Evolutionary conservation across 2,113 vertebrate genomes (phyloP).

Genomic region (Brachionichthys hirsutus): DNA sequence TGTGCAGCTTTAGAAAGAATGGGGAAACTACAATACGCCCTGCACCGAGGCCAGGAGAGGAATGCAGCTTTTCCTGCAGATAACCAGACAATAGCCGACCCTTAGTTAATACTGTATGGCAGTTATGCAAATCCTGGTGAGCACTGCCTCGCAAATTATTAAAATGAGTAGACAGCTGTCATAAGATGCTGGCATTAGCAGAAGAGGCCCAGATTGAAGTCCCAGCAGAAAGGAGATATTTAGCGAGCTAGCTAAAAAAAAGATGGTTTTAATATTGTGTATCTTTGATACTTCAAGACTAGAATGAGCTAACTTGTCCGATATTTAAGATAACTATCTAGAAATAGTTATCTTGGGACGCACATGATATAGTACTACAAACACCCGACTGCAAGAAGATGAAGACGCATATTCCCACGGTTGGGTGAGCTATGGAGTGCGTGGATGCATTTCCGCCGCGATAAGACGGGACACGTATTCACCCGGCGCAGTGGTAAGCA

Average conservation of each 20-base stretch:
- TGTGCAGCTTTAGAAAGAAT: conserved; percentile 31
- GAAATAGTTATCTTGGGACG: no score
- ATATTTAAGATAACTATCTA: no score
- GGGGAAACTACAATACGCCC: conserved; percentile 24
- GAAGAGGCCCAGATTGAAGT: no score
- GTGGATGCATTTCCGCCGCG: conserved; percentile 36
- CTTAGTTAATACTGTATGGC: background rate
- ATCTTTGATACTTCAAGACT: no score
- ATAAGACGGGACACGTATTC: conserved; percentile 30
- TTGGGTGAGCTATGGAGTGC: conserved; percentile 39
- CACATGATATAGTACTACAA: no score
- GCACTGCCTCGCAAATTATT: background rate
- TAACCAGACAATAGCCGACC: background rate
- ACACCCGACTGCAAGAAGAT: no score
- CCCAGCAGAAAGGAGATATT: no score
- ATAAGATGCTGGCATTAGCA: background rate
- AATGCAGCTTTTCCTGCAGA: conserved; percentile 50
- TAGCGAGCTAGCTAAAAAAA: no score
- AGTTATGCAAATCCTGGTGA: background rate
- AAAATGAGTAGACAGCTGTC: background rate
- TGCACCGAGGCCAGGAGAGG: conserved; percentile 22
- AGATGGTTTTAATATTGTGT: no score
- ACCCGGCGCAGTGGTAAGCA: no score
- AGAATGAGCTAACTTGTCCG: no score
- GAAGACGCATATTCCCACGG: conserved; percentile 5